Percentiles rank a stretch among this genome's conserved stretches.
These are phyloP conservation scores for Eptatretus atami DNA, from an alignment of 2,797 vertebrate species.

Conservation along the genomic window DNA sequence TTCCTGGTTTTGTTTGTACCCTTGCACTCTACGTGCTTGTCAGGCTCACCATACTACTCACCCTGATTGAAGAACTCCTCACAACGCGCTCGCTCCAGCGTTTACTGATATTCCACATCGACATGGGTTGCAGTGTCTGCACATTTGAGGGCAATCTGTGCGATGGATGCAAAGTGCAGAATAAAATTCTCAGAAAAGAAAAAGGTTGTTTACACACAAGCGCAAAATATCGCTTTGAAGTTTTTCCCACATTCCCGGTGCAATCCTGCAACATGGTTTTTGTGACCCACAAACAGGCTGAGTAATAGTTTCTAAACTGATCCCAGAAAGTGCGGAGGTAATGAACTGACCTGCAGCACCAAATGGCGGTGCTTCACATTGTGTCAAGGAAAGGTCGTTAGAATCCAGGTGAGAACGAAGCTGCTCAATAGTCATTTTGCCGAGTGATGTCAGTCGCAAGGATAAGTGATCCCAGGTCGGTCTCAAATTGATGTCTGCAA, in stretches of 20 bases:
- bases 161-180: background rate
- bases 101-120: conserved; percentile 58
- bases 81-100: conserved; percentile 72
- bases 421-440: conserved; percentile 55
- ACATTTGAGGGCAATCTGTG: conserved; percentile 55
- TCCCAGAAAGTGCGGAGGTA: background rate
- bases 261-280: too few species aligned
- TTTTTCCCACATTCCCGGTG: too few species aligned
- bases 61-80: conserved; percentile 79
- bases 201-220: too few species aligned
- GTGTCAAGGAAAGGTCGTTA: conserved; percentile 40
- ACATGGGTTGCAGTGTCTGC: conserved; percentile 64
- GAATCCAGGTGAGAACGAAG: conserved; percentile 43
- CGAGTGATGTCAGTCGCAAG: conserved; percentile 71
- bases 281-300: too few species aligned
- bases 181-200: too few species aligned
- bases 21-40: too few species aligned
- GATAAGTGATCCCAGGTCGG: conserved; percentile 59
- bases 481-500: conserved; percentile 40
- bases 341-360: conserved; percentile 43
- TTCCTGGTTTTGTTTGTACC: too few species aligned
- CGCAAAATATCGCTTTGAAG: background rate
- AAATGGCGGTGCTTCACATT: conserved; percentile 51
- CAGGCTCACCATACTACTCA: conserved; percentile 14
- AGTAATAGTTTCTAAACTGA: too few species aligned